These are phyloP conservation scores for Drosophila subobscura DNA, from an alignment of 1,140 invertebrate genomes.

Conservation along the genomic window DNA sequence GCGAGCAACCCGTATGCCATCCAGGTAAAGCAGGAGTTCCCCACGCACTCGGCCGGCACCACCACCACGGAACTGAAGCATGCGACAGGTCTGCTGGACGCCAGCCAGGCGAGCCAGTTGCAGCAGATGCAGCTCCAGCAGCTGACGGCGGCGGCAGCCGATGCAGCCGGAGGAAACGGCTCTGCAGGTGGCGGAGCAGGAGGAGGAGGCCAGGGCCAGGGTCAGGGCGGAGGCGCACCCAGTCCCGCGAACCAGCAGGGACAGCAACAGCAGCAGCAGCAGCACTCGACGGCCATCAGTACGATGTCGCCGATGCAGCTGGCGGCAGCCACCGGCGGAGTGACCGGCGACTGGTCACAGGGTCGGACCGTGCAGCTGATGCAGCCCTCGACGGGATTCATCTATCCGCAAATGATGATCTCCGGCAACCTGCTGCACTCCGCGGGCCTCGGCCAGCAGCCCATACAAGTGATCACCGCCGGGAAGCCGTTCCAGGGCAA, in stretches of 20 bases:
- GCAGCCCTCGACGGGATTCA: slow-evolving; percentile 92
- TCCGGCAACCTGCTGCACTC: slow-evolving; percentile 91
- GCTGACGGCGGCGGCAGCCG: slow-evolving; percentile 54
- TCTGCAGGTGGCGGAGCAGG: slow-evolving; percentile 66
- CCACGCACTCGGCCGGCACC: slow-evolving; percentile 58
- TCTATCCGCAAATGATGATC: slow-evolving; percentile 91
- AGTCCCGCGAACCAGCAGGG: slow-evolving; percentile 67
- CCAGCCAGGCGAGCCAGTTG: slow-evolving; percentile 52
- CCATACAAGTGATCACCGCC: slow-evolving; percentile 89
- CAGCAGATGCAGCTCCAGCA: slow-evolving; percentile 84
- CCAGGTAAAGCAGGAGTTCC: slow-evolving; percentile 84
- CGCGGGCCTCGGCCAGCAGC: slow-evolving; percentile 90
- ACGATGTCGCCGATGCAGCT: slow-evolving; percentile 85
- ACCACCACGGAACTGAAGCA: slow-evolving; percentile 78
- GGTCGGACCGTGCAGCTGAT: slow-evolving; percentile 90
- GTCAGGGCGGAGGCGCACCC: slow-evolving; percentile 37
- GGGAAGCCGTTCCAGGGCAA: slow-evolving; percentile 92
- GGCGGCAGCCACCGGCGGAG: slow-evolving; percentile 73
- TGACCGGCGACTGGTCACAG: slow-evolving; percentile 86
- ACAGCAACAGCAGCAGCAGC: slow-evolving; percentile 81
- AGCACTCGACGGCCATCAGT: slow-evolving; percentile 84
- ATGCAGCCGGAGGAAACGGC: slow-evolving; percentile 80
- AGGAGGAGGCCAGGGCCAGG: slow-evolving; percentile 22
- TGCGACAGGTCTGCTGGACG: slow-evolving; percentile 79
- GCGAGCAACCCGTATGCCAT: slow-evolving; percentile 81